phyloP scores from a whole-genome alignment of 2,113 vertebrate species.

The Arvicanthis niloticus region DNA sequence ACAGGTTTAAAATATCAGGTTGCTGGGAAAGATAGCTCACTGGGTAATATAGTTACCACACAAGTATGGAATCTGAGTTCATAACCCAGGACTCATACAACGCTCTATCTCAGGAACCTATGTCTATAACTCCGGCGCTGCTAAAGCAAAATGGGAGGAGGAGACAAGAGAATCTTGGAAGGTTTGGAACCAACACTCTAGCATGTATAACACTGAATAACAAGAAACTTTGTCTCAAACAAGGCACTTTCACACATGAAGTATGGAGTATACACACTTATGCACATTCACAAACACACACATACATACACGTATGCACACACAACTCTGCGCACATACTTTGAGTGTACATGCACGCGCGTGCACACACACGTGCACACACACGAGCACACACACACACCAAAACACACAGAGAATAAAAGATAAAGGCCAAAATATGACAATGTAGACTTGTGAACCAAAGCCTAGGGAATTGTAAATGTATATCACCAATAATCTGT shows the following conservation, averaged over 20 bases:
- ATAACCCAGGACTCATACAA: not conserved
- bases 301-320: not conserved
- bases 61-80: not conserved
- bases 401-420: not conserved
- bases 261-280: no score
- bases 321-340: not conserved
- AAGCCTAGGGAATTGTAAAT: not conserved
- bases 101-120: no score
- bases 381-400: not conserved
- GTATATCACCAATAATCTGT: not conserved
- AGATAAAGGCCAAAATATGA: not conserved
- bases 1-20: not conserved
- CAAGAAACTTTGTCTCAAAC: not conserved
- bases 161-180: not conserved
- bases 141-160: not conserved
- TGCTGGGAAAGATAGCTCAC: no score
- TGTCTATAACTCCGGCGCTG: not conserved
- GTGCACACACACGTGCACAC: not conserved
- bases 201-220: not conserved
- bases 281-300: not conserved
- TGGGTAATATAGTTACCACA: not conserved
- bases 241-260: not conserved
- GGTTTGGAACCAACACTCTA: no score
- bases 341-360: not conserved
- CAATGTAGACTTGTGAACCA: constrained; percentile 33